phyloP scores from a whole-genome alignment of 1,140 invertebrate species.

The Homalodisca vitripennis region DNA sequence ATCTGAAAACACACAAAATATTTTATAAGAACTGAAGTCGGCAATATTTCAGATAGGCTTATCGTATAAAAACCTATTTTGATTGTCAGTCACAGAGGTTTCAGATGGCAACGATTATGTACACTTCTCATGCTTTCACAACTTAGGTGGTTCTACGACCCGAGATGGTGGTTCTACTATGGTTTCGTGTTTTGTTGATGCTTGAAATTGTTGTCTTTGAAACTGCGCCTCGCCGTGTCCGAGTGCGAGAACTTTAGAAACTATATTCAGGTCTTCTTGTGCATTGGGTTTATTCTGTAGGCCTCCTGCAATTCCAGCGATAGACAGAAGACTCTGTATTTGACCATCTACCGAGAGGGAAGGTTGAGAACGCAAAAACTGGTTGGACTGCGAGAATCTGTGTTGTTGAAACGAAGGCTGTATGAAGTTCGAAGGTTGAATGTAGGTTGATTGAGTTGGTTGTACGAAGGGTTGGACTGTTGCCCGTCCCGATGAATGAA shows the following conservation, averaged over 20 bases:
- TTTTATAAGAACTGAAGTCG: too few species aligned
- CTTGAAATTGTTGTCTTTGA: slow-evolving; percentile 13
- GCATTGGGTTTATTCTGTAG: slow-evolving; percentile 48
- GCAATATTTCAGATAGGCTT: too few species aligned
- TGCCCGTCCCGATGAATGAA: background rate
- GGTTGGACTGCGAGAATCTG: slow-evolving; percentile 5
- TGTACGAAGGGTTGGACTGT: too few species aligned
- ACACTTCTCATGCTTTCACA: too few species aligned
- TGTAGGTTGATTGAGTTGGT: background rate
- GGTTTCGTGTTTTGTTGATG: slow-evolving; percentile 10
- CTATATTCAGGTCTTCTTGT: slow-evolving; percentile 73
- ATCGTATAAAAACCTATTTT: too few species aligned
- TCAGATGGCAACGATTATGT: too few species aligned
- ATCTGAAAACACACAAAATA: too few species aligned
- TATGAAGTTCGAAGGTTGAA: background rate
- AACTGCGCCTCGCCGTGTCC: slow-evolving; percentile 57
- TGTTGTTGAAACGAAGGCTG: slow-evolving; percentile 32
- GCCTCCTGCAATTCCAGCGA: slow-evolving; percentile 58
- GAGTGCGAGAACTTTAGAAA: slow-evolving; percentile 73
- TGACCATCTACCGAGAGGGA: slow-evolving; percentile 56
- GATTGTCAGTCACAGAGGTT: too few species aligned
- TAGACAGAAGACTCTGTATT: slow-evolving; percentile 60
- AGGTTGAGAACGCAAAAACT: slow-evolving; percentile 32
- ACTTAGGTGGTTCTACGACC: slow-evolving; percentile 26
- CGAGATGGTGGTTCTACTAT: slow-evolving; percentile 26